These are phyloP conservation scores for Hormiphora californensis DNA, from an alignment of 37 sponge, comb jelly and placozoan species.

Conservation along the genomic window DNA sequence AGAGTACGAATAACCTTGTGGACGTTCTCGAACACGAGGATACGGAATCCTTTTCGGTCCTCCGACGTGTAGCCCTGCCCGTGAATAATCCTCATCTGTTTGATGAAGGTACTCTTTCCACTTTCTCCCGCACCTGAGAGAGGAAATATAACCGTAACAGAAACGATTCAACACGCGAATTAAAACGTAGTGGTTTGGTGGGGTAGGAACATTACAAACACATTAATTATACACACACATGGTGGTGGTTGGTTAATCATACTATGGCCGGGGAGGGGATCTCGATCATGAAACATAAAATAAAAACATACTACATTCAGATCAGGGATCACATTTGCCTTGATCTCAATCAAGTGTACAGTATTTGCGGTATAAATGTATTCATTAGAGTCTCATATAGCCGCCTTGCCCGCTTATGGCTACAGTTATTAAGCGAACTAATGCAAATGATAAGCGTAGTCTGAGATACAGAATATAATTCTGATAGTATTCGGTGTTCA, in stretches of 20 bases:
- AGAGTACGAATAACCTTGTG: conserved; percentile 66
- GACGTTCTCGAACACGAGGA: conserved; percentile 73
- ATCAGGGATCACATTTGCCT: too few relatives aligned
- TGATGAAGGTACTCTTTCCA: conserved; percentile 97
- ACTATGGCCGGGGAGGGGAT: too few relatives aligned
- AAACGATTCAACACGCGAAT: background rate
- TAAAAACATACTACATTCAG: too few relatives aligned
- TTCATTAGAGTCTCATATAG: too few relatives aligned
- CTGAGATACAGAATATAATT: too few relatives aligned
- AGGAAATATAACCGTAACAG: background rate
- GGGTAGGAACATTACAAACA: background rate
- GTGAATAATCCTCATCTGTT: conserved; percentile 97
- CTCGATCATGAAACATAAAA: too few relatives aligned
- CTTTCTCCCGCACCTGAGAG: conserved; percentile 87
- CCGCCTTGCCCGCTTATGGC: too few relatives aligned
- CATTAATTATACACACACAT: background rate
- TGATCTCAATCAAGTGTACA: too few relatives aligned
- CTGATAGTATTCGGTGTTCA: too few relatives aligned
- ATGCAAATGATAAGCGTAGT: too few relatives aligned
- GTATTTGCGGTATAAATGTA: too few relatives aligned
- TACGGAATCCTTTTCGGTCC: conserved; percentile 65
- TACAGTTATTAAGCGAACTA: too few relatives aligned
- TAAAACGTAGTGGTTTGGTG: background rate
- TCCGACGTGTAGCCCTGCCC: conserved; percentile 76
- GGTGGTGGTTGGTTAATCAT: background rate